Percentiles rank a stretch among this genome's conserved stretches.
Conservation (phyloP, 2,113 vertebrate genomes). For the Prietella phreatophila region DNA sequence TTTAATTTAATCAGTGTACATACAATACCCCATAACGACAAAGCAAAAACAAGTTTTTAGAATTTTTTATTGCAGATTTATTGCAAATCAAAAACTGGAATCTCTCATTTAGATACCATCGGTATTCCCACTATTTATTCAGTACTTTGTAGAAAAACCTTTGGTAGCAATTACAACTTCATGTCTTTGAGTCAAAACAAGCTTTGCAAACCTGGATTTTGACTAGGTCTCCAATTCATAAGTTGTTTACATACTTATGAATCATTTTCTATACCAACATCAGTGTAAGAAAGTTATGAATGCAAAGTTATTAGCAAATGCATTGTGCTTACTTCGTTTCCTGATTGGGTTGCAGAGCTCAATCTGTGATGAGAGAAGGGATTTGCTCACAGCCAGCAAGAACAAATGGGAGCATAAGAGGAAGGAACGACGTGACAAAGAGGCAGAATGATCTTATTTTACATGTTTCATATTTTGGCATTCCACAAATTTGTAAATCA, state of each 20-base stretch:
- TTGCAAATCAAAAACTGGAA: not conserved
- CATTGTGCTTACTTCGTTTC: not conserved
- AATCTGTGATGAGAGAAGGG: conserved; percentile 72
- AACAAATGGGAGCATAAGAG: conserved; percentile 75
- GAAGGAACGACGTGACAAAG: conserved; percentile 66
- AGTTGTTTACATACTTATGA: not conserved
- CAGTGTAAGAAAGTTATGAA: not conserved
- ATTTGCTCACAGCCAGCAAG: conserved; percentile 67
- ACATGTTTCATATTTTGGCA: not conserved
- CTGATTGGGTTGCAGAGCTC: conserved; percentile 59
- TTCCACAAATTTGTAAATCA: not conserved
- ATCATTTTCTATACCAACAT: not conserved
- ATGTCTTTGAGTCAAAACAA: not conserved
- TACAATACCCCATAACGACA: not conserved
- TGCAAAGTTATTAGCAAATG: not conserved
- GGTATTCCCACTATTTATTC: not conserved
- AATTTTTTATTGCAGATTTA: not conserved
- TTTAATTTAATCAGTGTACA: not conserved
- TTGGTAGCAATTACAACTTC: not conserved
- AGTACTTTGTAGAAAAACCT: not conserved
- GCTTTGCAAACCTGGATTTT: not conserved
- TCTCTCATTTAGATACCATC: not conserved
- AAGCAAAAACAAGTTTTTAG: not conserved
- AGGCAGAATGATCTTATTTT: conserved; percentile 67
- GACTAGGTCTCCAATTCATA: not conserved